Base-by-base conservation (phyloP, 2,113 vertebrate genomes). In the Stigmatopora nigra region DNA sequence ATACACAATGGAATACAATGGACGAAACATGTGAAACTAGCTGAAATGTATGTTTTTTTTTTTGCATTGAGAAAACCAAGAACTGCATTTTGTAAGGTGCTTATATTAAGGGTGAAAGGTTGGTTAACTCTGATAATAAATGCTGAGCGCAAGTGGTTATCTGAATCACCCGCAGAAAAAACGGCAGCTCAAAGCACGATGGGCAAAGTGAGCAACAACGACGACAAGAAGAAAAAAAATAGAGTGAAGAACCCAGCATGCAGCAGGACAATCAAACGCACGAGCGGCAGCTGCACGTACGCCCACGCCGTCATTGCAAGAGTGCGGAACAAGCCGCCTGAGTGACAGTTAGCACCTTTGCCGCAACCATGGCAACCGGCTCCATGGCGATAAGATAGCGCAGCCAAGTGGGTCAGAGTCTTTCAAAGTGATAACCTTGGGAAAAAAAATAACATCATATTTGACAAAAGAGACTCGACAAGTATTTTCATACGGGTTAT, bases 361-460 rank as follows among this genome's bases (percentile, higher is more conserved):
- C 86, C 76, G 87, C 84, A 86, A 81, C 84, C 87, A 89, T 89
- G 85, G 87, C 84, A 89, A 89, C 87, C 73, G 79, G 83, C 80
- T 83, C 82, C 84, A 88, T 82, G 60, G 78, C 80, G 67, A 87
- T 85, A 87, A 61, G 86, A 87, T 88, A 80, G 75, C 65, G 53
- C 84, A 85, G 83, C 85, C 83, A 88, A 88, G 83, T 89, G 85
- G 87, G 87, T 89, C 87, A 88, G 82, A 83, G 80, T 82, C 78
- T 87, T 78, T 20, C 76, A 80, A 71, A 64, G 71, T 13, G 83
- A 87, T 88, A 86, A 89, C 86, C 84, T 87, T 86, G 86, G 76
- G 78, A 69, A 82, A 82, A 83, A 86, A 61, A 22, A 22, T 78
- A 70, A 84, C 81, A 85, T 84, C 44, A 61, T 14, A 45, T 15